Evolutionary conservation across 2,797 vertebrate species (phyloP).

Genomic region (Lithobates sylvaticus): DNA sequence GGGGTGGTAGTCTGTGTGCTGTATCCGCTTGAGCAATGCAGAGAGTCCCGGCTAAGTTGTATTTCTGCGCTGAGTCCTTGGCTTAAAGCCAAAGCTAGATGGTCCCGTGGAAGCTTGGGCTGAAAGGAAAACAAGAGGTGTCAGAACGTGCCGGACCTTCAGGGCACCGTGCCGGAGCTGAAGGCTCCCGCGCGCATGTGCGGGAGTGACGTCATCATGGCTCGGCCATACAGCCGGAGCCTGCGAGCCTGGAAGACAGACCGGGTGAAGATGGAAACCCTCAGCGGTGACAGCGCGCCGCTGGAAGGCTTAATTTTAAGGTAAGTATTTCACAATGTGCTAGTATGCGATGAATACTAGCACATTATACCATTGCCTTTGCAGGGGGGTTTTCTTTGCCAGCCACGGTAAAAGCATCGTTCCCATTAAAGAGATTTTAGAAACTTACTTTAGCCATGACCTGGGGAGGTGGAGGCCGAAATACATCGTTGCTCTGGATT

Average conservation of each 20-base stretch:
- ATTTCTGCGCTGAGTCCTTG: conserved; percentile 73
- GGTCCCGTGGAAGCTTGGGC: conserved; percentile 70
- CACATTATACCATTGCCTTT: too few species aligned
- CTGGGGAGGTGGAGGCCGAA: conserved; percentile 2
- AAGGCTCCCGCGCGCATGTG: neutral
- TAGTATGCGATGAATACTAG: too few species aligned
- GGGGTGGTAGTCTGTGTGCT: conserved; percentile 88
- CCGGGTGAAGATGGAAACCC: too few species aligned
- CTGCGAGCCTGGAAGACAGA: too few species aligned
- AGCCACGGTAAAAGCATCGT: neutral
- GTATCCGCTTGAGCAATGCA: conserved; percentile 86
- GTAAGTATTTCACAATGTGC: too few species aligned
- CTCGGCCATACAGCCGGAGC: too few species aligned
- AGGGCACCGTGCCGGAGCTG: too few species aligned
- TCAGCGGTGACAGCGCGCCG: too few species aligned
- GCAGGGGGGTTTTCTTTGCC: too few species aligned
- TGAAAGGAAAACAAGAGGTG: conserved; percentile 12
- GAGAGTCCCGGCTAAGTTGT: conserved; percentile 80
- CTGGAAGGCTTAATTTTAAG: too few species aligned
- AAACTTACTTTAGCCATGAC: conserved; percentile 32
- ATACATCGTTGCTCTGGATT: conserved; percentile 64
- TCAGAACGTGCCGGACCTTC: too few species aligned
- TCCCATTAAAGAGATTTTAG: neutral
- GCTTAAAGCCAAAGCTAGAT: conserved; percentile 77
- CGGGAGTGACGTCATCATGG: too few species aligned